Base-by-base conservation (phyloP, 2,888 invertebrate genomes). In the Drosophila tanythrix region DNA sequence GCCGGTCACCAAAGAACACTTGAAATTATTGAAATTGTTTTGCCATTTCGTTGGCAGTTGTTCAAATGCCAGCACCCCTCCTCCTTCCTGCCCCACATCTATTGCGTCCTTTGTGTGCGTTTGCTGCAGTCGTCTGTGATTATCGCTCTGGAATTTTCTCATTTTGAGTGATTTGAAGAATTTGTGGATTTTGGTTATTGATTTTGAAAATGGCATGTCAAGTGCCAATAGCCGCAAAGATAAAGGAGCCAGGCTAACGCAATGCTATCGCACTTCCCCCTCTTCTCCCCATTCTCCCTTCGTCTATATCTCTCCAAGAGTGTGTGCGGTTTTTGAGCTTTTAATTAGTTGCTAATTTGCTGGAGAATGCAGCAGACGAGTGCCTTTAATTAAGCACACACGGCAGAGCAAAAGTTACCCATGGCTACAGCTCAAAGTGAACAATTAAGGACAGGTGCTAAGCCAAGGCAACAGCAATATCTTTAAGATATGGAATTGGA, bases 141-240 rank as follows among this genome's bases (percentile, higher is more conserved):
- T 87, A 88, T 85, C 81, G 89, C 76, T 53, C 35, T 63, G 88
- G 88, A 88, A 88, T 90, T 90, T 87, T 88, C 88, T 88, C 86
- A 78, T 88, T 85, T 89, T 88, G 88, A 85, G 88, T 76, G 90
- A 89, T 88, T 88, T 57, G 67, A 89, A 81, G 90, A 81, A 88
- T 90, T 87, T 90, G 90, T 77, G 90, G 87, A 90, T 88, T 88
- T 88, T 82, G 88, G 85, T 90, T 88, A 88, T 88, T 88, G 87
- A 88, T 88, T 88, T 84, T 74, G 74, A 76, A 25, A 83, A 83
- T 74, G 80, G 81, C 71, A 71, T 64, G 74, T 69, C 83, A 64
- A 83, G 74, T 83, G 69, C 66, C 76, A 79, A 59, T 59, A 51
- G 52, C 6, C 38, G 33, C 50, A 68, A 58, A 58, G 70, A 50